Percentiles rank a stretch among this genome's conserved stretches.
Conservation (phyloP, 1,140 invertebrate genomes). For the Pristionchus pacificus region DNA sequence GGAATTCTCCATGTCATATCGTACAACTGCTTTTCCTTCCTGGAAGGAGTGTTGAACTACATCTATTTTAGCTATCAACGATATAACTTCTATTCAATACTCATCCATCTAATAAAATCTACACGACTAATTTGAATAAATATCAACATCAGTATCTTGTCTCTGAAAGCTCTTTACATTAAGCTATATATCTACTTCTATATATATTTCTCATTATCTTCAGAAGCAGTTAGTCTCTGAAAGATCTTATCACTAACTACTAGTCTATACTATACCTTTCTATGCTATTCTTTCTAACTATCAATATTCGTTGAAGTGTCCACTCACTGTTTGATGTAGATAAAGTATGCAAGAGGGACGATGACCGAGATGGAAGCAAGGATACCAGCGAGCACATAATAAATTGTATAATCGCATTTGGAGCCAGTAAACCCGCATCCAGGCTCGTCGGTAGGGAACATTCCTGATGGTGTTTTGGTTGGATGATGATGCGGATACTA, state of each 20-base stretch:
- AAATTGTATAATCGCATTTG: conserved; percentile 51
- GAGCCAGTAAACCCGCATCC: conserved; percentile 52
- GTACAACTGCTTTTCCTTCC: conserved; percentile 55
- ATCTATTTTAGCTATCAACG: too few relatives aligned
- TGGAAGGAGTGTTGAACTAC: conserved; percentile 21
- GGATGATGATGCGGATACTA: too few relatives aligned
- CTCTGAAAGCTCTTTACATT: conserved; percentile 3
- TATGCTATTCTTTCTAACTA: background rate
- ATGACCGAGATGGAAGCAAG: conserved; percentile 40
- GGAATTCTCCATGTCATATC: conserved; percentile 57
- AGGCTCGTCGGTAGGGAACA: conserved; percentile 46
- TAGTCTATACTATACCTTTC: background rate
- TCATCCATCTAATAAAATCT: too few relatives aligned
- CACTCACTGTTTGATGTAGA: conserved; percentile 54
- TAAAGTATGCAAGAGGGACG: conserved; percentile 49
- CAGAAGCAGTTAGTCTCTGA: background rate
- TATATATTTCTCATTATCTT: background rate
- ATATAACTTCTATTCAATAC: too few relatives aligned
- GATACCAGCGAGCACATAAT: conserved; percentile 44
- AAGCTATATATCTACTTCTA: background rate
- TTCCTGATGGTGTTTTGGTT: background rate
- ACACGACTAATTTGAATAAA: too few relatives aligned
- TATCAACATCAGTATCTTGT: too few relatives aligned
- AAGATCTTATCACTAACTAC: background rate
- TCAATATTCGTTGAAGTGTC: conserved; percentile 12